Percentiles rank a stretch among this genome's conserved stretches.
Evolutionary conservation across 2,113 vertebrate species (phyloP).

Genomic region (Alethe diademata): DNA sequence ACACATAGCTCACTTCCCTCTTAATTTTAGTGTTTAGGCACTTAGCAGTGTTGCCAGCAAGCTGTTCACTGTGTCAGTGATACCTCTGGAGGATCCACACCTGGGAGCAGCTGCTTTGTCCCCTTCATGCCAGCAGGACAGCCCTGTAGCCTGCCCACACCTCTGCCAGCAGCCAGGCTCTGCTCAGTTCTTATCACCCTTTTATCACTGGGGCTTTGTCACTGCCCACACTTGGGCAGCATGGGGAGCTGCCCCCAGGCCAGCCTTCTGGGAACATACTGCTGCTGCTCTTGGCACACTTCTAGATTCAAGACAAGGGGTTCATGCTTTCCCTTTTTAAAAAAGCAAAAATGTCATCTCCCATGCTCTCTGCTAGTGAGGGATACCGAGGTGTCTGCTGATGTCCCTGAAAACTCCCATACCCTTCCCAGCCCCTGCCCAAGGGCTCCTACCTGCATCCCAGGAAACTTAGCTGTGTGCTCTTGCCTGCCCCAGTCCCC

Average conservation of each 20-base stretch:
- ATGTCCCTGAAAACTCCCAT: background rate
- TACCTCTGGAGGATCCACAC: rapidly evolving
- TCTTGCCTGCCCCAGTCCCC: too few species aligned
- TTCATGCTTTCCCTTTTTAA: background rate
- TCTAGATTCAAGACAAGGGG: too few species aligned
- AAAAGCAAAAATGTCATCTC: rapidly evolving
- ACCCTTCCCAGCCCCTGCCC: background rate
- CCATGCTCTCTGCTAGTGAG: background rate
- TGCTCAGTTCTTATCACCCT: background rate
- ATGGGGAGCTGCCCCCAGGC: background rate
- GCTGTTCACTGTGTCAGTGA: rapidly evolving
- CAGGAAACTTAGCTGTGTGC: too few species aligned
- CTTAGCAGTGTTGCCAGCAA: background rate
- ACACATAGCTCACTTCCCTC: background rate
- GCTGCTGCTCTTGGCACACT: background rate
- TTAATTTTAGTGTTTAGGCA: background rate
- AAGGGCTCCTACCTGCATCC: background rate
- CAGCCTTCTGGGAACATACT: rapidly evolving
- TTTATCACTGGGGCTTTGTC: background rate
- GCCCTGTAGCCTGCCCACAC: rapidly evolving
- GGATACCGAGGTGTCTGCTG: rapidly evolving
- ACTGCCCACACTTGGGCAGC: background rate
- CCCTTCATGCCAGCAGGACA: rapidly evolving
- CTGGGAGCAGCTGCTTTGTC: rapidly evolving
- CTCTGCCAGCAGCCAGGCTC: background rate